These are phyloP conservation scores for Ruditapes philippinarum DNA, from an alignment of 1,140 invertebrate species.

Conservation along the genomic window DNA sequence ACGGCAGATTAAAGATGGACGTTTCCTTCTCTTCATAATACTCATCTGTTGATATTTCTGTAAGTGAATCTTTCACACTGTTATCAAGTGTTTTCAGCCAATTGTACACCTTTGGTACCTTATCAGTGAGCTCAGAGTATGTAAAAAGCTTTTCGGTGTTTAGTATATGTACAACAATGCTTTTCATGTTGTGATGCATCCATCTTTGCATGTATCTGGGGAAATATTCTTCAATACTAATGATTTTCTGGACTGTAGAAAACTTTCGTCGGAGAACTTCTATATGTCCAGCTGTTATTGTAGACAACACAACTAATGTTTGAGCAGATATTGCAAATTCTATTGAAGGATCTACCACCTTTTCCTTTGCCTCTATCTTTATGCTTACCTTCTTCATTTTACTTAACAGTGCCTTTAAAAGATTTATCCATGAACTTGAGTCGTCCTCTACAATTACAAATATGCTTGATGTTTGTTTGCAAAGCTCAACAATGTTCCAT, in stretches of 20 bases:
- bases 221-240: slow-evolving; percentile 8
- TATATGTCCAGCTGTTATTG: not conserved
- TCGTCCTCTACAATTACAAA: not conserved
- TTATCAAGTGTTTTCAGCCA: slow-evolving; percentile 30
- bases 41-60: not conserved
- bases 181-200: not conserved
- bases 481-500: not conserved
- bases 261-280: not conserved
- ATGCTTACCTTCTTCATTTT: not conserved
- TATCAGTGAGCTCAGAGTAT: not conserved
- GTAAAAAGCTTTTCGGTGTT: not conserved
- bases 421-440: not conserved
- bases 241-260: not conserved
- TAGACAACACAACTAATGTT: not conserved
- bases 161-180: not conserved
- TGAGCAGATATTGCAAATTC: not conserved
- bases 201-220: slow-evolving; percentile 14
- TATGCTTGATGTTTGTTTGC: not conserved
- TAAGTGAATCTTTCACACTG: not conserved
- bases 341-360: not conserved
- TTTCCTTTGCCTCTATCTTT: not conserved
- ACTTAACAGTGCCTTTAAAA: not conserved
- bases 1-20: slow-evolving; percentile 2
- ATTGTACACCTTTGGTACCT: slow-evolving; percentile 16
- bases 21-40: not conserved